Percentiles rank a stretch among this genome's conserved stretches.
These are phyloP conservation scores for Apis laboriosa DNA, from an alignment of 1,140 invertebrate genomes.

Conservation along the genomic window DNA sequence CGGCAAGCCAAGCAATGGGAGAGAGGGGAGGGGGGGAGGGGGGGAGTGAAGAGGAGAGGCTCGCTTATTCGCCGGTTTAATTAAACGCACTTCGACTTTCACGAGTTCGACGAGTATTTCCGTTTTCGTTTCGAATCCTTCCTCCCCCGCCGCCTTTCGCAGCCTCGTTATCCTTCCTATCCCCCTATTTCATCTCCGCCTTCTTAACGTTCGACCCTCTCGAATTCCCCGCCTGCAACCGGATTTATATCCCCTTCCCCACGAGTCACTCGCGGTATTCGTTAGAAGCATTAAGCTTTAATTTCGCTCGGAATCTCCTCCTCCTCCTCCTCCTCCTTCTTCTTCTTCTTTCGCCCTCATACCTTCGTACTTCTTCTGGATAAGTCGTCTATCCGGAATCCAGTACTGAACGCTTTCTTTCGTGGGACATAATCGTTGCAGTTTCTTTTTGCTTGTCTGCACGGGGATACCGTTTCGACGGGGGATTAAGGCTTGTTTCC, in stretches of 20 bases:
- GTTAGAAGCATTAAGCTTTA: conserved; percentile 52
- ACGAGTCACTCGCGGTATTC: conserved; percentile 35
- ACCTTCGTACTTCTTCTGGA: background rate
- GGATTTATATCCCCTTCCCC: conserved; percentile 46
- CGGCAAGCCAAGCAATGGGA: background rate
- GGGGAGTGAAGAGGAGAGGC: no score
- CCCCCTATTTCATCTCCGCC: conserved; percentile 30
- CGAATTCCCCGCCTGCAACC: conserved; percentile 37
- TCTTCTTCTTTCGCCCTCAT: background rate
- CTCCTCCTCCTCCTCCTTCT: conserved; percentile 16
- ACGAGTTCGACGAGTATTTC: conserved; percentile 58
- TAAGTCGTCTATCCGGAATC: background rate
- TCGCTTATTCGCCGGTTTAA: conserved; percentile 59
- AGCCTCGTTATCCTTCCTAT: conserved; percentile 57
- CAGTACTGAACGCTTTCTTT: background rate
- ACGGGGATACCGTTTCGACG: no score
- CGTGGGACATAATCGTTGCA: background rate
- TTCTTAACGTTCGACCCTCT: conserved; percentile 41
- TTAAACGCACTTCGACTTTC: conserved; percentile 64
- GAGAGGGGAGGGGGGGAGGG: no score
- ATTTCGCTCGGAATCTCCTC: conserved; percentile 44
- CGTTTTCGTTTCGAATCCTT: conserved; percentile 47
- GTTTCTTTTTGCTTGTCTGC: background rate
- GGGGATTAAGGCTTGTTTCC: no score
- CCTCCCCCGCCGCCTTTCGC: conserved; percentile 39